phyloP scores from a whole-genome alignment of 2,113 vertebrate genomes.

The Limnothrissa miodon region DNA sequence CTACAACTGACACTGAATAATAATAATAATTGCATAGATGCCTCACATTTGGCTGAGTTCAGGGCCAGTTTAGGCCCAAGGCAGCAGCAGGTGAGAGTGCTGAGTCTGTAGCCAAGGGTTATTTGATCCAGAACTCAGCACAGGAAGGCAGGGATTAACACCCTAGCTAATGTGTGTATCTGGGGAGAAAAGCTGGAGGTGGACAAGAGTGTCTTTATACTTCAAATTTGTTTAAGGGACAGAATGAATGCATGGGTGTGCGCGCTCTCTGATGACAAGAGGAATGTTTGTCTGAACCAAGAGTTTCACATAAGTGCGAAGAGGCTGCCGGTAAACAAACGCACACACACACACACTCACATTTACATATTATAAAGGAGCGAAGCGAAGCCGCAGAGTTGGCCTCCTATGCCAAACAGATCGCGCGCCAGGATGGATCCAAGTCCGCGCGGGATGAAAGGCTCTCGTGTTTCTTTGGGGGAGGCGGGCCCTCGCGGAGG shows the following conservation, averaged over 20 bases:
- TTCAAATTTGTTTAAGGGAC: too few relatives aligned
- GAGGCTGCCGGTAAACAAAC: background rate
- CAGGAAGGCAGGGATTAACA: background rate
- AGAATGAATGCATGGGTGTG: background rate
- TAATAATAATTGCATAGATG: too few relatives aligned
- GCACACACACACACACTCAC: background rate
- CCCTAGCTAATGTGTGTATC: background rate
- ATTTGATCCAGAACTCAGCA: background rate
- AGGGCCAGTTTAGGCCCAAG: too few relatives aligned
- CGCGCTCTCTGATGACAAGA: background rate
- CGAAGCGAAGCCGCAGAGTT: conserved; percentile 1
- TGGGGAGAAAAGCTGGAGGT: background rate
- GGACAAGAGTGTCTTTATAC: background rate
- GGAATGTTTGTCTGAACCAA: background rate
- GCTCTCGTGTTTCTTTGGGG: conserved; percentile 64
- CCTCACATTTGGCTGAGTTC: too few relatives aligned
- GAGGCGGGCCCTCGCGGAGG: conserved; percentile 66
- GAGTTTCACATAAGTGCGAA: background rate
- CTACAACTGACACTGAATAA: too few relatives aligned
- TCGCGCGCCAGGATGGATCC: conserved; percentile 1
- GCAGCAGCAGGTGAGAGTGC: too few relatives aligned
- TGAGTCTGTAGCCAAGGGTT: too few relatives aligned
- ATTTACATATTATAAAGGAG: conserved; percentile 5
- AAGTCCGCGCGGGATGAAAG: conserved; percentile 41
- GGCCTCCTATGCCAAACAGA: background rate